phyloP scores from a whole-genome alignment of 1,140 invertebrate genomes.

The Trichonephila clavipes region DNA sequence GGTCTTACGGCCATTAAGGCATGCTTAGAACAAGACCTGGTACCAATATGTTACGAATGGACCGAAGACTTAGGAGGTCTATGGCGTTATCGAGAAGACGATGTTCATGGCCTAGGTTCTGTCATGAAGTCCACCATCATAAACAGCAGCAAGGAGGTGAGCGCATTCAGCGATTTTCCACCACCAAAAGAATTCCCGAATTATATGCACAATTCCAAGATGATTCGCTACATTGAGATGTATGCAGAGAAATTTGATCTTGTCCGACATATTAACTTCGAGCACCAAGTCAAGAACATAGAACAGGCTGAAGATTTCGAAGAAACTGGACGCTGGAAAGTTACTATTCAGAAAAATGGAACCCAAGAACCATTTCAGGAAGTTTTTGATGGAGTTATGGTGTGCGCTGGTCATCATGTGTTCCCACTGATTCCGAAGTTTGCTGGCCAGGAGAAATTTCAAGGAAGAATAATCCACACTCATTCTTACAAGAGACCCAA shows the following conservation, averaged over 20 bases:
- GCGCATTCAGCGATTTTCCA: conserved; percentile 81
- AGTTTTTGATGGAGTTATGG: conserved; percentile 81
- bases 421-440: conserved; percentile 68
- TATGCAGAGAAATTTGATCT: conserved; percentile 81
- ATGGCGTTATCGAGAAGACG: conserved; percentile 82
- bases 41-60: conserved; percentile 82
- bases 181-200: conserved; percentile 81
- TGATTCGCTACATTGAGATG: conserved; percentile 81
- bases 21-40: conserved; percentile 81
- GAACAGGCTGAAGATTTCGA: conserved; percentile 79
- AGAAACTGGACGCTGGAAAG: conserved; percentile 80
- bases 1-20: conserved; percentile 82
- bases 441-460: conserved; percentile 80
- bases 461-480: conserved; percentile 82
- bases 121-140: conserved; percentile 79
- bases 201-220: conserved; percentile 81
- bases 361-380: conserved; percentile 73
- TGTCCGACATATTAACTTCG: conserved; percentile 36
- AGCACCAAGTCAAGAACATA: conserved; percentile 57
- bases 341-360: conserved; percentile 78
- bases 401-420: conserved; percentile 81
- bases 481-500: conserved; percentile 80
- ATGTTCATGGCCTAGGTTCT: conserved; percentile 79
- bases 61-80: conserved; percentile 82
- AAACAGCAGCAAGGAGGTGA: conserved; percentile 79